Conservation (phyloP, 2,888 invertebrate species). For the Leucophora obtusa region DNA sequence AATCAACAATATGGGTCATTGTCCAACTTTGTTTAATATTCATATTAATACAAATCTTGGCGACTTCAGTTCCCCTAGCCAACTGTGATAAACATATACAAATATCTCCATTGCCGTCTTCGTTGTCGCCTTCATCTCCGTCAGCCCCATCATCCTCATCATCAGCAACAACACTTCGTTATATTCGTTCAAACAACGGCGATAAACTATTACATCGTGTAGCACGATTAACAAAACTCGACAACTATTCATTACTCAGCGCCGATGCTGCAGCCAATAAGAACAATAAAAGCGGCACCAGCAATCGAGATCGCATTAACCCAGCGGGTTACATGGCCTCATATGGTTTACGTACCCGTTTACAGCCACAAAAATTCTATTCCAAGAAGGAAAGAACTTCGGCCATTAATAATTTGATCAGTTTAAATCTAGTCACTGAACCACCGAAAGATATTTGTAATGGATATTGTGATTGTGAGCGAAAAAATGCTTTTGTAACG, state of each 20-base stretch:
- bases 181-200: conserved; percentile 17
- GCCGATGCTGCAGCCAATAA: conserved; percentile 8
- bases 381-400: conserved; percentile 38
- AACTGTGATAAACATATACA: conserved; percentile 58
- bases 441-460: conserved; percentile 66
- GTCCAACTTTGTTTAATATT: conserved; percentile 54
- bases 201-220: conserved; percentile 60
- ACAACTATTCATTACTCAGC: conserved; percentile 33
- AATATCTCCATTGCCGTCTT: conserved; percentile 22
- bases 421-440: conserved; percentile 61
- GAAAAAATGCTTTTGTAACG: conserved; percentile 64
- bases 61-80: conserved; percentile 49
- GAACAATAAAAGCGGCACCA: conserved; percentile 18
- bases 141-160: neutral
- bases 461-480: conserved; percentile 63
- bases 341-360: conserved; percentile 59
- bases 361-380: conserved; percentile 64
- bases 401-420: conserved; percentile 45
- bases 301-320: conserved; percentile 17
- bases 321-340: conserved; percentile 59
- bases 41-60: conserved; percentile 61
- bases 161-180: conserved; percentile 19
- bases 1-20: conserved; percentile 58
- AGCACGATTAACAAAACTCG: conserved; percentile 44
- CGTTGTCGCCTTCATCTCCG: no score